A percentile compares a stretch with the other conserved stretches of the same genome.
Conservation (phyloP, 2,888 invertebrate species). For the Plebejus anna region DNA sequence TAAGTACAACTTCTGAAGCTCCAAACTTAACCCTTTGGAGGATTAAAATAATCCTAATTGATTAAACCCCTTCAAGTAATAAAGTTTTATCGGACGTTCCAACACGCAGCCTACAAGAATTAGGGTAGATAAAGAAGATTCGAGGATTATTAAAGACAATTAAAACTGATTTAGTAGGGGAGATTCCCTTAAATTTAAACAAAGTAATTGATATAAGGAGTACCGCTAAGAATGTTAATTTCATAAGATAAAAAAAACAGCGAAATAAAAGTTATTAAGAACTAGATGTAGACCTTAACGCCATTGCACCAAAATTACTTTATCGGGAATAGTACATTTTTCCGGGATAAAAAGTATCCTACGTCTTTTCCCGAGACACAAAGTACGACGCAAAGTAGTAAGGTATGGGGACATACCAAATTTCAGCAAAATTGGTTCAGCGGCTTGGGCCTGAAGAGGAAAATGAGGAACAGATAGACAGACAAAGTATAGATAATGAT, state of each 20-base stretch:
- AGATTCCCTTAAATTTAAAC: neutral
- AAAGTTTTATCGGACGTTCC: conserved; percentile 17
- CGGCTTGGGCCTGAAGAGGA: no score
- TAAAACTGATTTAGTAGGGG: neutral
- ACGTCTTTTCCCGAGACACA: no score
- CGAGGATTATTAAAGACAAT: conserved; percentile 12
- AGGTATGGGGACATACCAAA: no score
- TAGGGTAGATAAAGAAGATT: conserved; percentile 3
- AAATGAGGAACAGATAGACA: no score
- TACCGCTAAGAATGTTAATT: neutral
- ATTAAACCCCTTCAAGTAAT: conserved; percentile 13
- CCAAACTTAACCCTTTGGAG: conserved; percentile 3
- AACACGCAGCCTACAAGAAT: conserved; percentile 10
- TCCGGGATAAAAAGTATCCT: no score
- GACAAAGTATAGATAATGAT: neutral
- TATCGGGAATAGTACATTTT: no score
- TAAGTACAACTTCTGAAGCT: conserved; percentile 6
- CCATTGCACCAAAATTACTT: no score
- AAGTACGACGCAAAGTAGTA: no score
- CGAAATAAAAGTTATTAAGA: neutral
- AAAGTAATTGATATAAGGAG: conserved; percentile 8
- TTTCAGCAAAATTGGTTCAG: no score
- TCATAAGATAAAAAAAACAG: neutral
- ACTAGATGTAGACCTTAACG: no score
- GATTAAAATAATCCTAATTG: conserved; percentile 17